A percentile compares a stretch with the other conserved stretches of the same genome.
Conservation (phyloP, 2,888 invertebrate species). For the Drosophila siamana region DNA sequence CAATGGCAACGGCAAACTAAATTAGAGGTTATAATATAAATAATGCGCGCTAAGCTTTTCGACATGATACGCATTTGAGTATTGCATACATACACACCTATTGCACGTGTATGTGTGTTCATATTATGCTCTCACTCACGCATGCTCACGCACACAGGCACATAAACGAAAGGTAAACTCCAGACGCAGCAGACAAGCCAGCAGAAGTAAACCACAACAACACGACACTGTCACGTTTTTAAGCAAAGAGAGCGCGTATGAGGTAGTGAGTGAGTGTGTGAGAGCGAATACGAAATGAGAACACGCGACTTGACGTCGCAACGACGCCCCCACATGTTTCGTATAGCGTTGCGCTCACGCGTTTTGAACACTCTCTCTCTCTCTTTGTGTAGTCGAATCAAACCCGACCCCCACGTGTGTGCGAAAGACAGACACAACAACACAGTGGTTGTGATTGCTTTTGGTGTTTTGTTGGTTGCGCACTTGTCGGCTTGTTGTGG, state of each 20-base stretch:
- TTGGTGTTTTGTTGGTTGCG: slow-evolving; percentile 49
- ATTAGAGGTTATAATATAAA: slow-evolving; percentile 78
- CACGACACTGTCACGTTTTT: slow-evolving; percentile 78
- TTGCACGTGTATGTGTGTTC: slow-evolving; percentile 1
- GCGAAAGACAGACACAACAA: slow-evolving; percentile 53
- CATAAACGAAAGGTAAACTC: slow-evolving; percentile 52
- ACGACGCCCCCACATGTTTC: slow-evolving; percentile 63
- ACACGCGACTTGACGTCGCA: slow-evolving; percentile 43
- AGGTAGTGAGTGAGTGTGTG: slow-evolving; percentile 12
- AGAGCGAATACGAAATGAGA: slow-evolving; percentile 37
- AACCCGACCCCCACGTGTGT: slow-evolving; percentile 71
- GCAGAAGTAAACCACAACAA: slow-evolving; percentile 62
- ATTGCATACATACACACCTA: slow-evolving; percentile 20
- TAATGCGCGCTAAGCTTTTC: slow-evolving; percentile 78
- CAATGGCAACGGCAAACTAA: slow-evolving; percentile 53
- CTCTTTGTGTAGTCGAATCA: neutral
- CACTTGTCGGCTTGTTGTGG: slow-evolving; percentile 72
- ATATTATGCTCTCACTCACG: slow-evolving; percentile 45
- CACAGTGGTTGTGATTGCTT: slow-evolving; percentile 43
- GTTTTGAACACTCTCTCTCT: slow-evolving; percentile 27
- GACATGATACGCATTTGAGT: slow-evolving; percentile 68
- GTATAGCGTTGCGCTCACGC: slow-evolving; percentile 40
- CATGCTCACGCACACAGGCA: slow-evolving; percentile 41
- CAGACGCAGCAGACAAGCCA: slow-evolving; percentile 37
- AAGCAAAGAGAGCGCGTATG: slow-evolving; percentile 34